Conservation (phyloP, 2,888 invertebrate species). For the Sarcophaga variegata region DNA sequence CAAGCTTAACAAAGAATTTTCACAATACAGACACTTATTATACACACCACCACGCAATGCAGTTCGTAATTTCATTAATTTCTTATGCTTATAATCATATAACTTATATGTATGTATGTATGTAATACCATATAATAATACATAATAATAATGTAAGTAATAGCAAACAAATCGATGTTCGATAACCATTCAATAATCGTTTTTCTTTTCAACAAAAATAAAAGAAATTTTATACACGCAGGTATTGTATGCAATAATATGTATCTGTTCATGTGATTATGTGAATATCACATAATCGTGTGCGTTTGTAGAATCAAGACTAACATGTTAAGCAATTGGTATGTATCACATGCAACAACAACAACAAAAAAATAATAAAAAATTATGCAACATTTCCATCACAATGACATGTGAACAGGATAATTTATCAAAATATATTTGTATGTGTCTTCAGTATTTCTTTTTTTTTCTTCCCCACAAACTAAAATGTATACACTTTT, state of each 20-base stretch:
- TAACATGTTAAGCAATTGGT: conserved; percentile 61
- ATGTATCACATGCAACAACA: conserved; percentile 58
- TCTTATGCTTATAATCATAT: too few relatives aligned
- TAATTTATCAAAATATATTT: conserved; percentile 67
- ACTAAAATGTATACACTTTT: too few relatives aligned
- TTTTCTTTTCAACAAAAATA: conserved; percentile 35
- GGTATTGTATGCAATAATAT: not conserved
- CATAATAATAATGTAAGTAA: too few relatives aligned
- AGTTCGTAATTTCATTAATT: too few relatives aligned
- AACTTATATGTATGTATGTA: too few relatives aligned
- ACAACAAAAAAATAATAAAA: conserved; percentile 39
- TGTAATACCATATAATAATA: too few relatives aligned
- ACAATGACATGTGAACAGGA: conserved; percentile 68
- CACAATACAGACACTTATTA: too few relatives aligned
- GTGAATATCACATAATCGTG: not conserved
- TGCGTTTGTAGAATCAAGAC: conserved; percentile 8
- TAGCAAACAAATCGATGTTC: conserved; percentile 52
- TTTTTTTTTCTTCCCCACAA: not conserved
- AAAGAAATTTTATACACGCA: conserved; percentile 24
- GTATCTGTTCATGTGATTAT: not conserved
- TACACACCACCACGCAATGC: too few relatives aligned
- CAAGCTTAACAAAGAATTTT: too few relatives aligned
- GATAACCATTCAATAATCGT: conserved; percentile 60
- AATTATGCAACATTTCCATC: conserved; percentile 68
- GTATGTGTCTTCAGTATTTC: conserved; percentile 9